Evolutionary conservation across 2,797 vertebrate species (phyloP), one percentile per base, ranked within the genome.

Genomic region (Typhlichthys subterraneus): DNA sequence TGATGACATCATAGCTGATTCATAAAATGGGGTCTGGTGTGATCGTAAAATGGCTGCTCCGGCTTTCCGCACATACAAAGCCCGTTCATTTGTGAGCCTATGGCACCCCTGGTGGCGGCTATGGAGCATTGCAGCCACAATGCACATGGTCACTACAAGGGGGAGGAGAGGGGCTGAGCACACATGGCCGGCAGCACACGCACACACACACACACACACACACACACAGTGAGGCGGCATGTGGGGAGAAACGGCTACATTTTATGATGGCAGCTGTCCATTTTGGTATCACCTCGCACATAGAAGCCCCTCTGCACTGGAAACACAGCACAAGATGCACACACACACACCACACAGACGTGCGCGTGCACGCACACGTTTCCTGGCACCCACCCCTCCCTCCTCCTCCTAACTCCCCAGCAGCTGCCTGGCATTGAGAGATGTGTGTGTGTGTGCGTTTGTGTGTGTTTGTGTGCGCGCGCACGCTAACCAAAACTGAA

Each of bases 21-120:
- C 88, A 92, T 95, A 96, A 98, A 97, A 99, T 98, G 96, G 96
- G 91, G 88, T 84, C 89, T 85, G 82, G 62, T 83, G 77, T 79
- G 58, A 85, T 81, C 90, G 87, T 88, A 92, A 94, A 93, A 94
- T 93, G 92, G 93, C 89, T 90, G 89, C 91, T 85, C 67, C 70
- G 83, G 63, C 78, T 63, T 81, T 48, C 48, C 1, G 61, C 80
- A 82, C 78, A 80, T 71, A 70, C 67, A 29, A 51, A 45, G 46
- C n/a, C 12, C 0, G 51, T 53, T 76, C 79, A 91, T 91, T 90
- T 87, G 67, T 91, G 73, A 80, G 62, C 77, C 17, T 1, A 87
- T 88, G 89, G 87, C 83, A 70, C 87, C 89, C 75, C 90, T 83
- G 38, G 73, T 67, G 87, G 76, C 6, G 57, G 70, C 55, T 65